Conservation (phyloP, 1,140 invertebrate genomes). For the Belonocnema kinseyi region DNA sequence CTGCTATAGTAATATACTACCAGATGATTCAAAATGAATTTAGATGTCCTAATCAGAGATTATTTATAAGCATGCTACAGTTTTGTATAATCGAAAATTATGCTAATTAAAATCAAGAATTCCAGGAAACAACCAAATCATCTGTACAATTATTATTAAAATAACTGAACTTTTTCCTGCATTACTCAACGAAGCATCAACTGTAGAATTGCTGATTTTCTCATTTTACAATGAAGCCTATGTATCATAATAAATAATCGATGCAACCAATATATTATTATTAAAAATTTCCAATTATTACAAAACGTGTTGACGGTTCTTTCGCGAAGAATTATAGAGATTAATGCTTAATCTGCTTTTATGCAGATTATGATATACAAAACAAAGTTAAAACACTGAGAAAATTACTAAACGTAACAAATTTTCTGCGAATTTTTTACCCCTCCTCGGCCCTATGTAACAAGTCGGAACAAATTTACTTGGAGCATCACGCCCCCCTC, state of each 20-base stretch:
- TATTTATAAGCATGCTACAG: no score
- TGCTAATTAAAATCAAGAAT: no score
- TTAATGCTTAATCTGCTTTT: background rate
- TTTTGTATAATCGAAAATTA: no score
- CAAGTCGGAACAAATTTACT: no score
- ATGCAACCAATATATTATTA: background rate
- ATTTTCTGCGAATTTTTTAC: no score
- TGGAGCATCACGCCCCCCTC: no score
- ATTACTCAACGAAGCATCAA: background rate
- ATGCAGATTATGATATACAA: background rate
- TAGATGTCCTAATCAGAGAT: no score
- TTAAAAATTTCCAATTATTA: background rate
- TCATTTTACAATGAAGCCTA: background rate
- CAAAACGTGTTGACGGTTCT: background rate
- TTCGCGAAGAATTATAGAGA: constrained; percentile 1
- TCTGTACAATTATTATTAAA: no score
- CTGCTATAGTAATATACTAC: no score
- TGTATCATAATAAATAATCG: constrained; percentile 4
- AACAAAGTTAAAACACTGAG: background rate
- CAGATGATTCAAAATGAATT: no score
- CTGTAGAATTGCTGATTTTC: constrained; percentile 6
- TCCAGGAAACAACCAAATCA: no score
- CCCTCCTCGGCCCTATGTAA: no score
- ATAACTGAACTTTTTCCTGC: constrained; percentile 3
- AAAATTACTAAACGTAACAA: background rate